Evolutionary conservation across 2,113 vertebrate species (phyloP), one percentile per base, ranked within the genome.

Genomic region (Arizona elegans): DNA sequence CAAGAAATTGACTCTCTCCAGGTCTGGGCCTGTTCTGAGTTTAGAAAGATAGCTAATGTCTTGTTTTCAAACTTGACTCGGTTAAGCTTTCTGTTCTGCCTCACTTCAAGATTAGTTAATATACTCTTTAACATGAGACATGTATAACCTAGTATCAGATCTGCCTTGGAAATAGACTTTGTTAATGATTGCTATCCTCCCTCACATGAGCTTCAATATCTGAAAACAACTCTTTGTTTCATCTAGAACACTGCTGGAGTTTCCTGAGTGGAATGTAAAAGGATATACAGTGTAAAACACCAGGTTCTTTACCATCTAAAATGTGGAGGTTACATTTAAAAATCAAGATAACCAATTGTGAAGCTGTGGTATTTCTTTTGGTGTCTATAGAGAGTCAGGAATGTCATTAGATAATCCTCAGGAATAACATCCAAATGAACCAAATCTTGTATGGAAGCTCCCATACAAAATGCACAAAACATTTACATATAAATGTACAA

Each of bases 381-480:
- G 11, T 70, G 29, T 70, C 29, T 70, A 11, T n/a, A 65, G 62
- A 65, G 26, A 65, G 26, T 1, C 26, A 65, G 26, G 23, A 24
- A 2, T 23, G 29, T 65, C 24, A 65, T 65, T 65, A 65, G 26
- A 65, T 65, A 65, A 65, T 29, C 26, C 11, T 65, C 62, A n/a
- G 29, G 29, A 70, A 70, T 65, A 65, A 65, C 5, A 70, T n/a
- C 62, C 62, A n/a, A n/a, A 70, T n/a, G 62, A 70, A 70, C 26
- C 4, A 70, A 13, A 29, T 29, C 26, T 65, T 65, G 11, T 70
- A 70, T 70, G 29, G 29, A 70, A 70, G 4, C 26, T 70, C 24
- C 8, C 58, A 88, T 93, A 93, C n/a, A 86, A 93, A 93, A 85
- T 47, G 89, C 90, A 93, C n/a, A 86, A 93, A 93, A 85, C 8